Conservation (phyloP, 1,140 invertebrate genomes). For the Drosophila neocordata region DNA sequence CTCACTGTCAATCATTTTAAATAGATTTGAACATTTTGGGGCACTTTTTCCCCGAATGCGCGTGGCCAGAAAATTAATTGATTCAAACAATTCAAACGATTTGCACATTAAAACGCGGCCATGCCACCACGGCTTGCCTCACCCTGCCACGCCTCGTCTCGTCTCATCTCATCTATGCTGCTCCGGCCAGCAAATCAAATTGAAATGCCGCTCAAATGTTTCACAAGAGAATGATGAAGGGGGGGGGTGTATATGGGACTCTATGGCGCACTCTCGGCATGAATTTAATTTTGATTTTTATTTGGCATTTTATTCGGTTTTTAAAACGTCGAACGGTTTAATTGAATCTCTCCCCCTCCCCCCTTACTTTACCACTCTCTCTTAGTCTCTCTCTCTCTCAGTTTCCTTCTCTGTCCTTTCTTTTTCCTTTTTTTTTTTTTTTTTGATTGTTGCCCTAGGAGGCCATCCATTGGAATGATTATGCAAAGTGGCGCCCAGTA, state of each 20-base stretch:
- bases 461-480: not conserved
- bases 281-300: constrained; percentile 60
- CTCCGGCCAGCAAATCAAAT: constrained; percentile 48
- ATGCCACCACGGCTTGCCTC: no score
- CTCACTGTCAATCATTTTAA: not conserved
- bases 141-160: no score
- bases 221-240: not conserved
- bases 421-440: no score
- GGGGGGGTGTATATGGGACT: no score
- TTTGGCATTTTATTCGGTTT: constrained; percentile 49
- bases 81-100: constrained; percentile 30
- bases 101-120: constrained; percentile 28
- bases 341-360: constrained; percentile 35
- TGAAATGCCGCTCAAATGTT: constrained; percentile 44
- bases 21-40: not conserved
- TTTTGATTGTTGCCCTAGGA: no score
- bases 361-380: not conserved
- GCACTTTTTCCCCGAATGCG: not conserved
- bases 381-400: not conserved
- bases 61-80: constrained; percentile 32
- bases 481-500: constrained; percentile 1
- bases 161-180: not conserved
- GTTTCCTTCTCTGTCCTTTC: no score
- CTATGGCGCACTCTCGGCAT: constrained; percentile 18
- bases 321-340: constrained; percentile 54